Evolutionary conservation across 2,888 invertebrate genomes (phyloP).

Genomic region (Drosophila ezoana): DNA sequence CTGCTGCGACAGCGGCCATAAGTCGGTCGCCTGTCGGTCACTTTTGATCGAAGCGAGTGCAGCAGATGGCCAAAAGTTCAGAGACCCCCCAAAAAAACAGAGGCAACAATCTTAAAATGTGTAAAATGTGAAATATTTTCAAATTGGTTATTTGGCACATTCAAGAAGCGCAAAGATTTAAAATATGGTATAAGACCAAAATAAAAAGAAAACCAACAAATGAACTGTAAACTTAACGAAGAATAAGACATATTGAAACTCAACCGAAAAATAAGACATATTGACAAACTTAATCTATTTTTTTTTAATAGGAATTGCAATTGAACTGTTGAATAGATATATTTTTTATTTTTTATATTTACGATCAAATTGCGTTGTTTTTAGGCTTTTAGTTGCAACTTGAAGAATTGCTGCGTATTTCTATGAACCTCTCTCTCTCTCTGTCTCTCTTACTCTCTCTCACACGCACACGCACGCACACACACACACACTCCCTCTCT

Average conservation of each 20-base stretch:
- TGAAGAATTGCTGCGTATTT: conserved; percentile 14
- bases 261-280: too few relatives aligned
- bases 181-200: neutral
- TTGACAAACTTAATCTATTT: too few relatives aligned
- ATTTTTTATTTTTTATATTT: too few relatives aligned
- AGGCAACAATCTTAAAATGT: neutral
- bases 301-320: too few relatives aligned
- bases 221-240: too few relatives aligned
- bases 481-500: neutral
- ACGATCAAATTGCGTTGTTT: too few relatives aligned
- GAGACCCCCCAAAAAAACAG: conserved; percentile 8
- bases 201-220: neutral
- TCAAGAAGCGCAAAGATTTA: neutral
- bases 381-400: too few relatives aligned
- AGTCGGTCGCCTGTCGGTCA: conserved; percentile 59
- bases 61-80: conserved; percentile 17
- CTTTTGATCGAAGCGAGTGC: conserved; percentile 58
- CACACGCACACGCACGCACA: neutral
- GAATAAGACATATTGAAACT: too few relatives aligned
- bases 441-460: neutral
- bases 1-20: conserved; percentile 48
- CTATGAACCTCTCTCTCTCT: neutral
- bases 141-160: neutral
- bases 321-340: too few relatives aligned
- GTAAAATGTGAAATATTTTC: neutral